These are phyloP conservation scores for Panagrolaimus sp. DNA, from an alignment of 1,140 invertebrate genomes.

Conservation along the genomic window DNA sequence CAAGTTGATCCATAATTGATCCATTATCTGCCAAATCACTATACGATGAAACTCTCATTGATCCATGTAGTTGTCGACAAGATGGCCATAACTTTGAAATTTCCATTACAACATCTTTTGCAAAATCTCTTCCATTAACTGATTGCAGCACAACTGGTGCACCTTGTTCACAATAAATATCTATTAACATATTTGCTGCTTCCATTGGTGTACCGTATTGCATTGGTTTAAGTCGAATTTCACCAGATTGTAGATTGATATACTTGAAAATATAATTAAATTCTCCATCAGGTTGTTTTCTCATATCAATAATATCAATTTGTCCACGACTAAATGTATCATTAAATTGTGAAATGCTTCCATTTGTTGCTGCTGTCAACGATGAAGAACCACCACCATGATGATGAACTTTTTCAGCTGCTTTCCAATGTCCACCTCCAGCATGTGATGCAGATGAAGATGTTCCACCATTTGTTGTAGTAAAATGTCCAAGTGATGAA, in stretches of 20 bases:
- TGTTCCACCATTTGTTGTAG: neutral
- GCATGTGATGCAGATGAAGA: neutral
- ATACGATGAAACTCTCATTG: neutral
- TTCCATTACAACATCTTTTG: conserved; percentile 15
- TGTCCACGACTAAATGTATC: conserved; percentile 26
- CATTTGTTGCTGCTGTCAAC: neutral
- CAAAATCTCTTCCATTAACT: conserved; percentile 16
- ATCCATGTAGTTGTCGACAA: conserved; percentile 19
- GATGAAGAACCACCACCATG: too few species aligned
- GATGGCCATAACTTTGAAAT: conserved; percentile 15
- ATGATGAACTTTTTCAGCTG: neutral
- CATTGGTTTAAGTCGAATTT: conserved; percentile 16
- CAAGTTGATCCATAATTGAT: neutral
- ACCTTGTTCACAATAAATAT: conserved; percentile 25
- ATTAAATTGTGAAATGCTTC: too few species aligned
- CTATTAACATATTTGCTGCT: conserved; percentile 15
- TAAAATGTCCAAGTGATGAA: neutral
- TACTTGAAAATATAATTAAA: conserved; percentile 16
- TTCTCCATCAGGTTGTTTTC: conserved; percentile 11
- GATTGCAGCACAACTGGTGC: conserved; percentile 16
- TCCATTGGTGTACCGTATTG: conserved; percentile 11
- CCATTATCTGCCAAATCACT: neutral
- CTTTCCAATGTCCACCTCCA: neutral
- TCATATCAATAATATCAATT: conserved; percentile 22
- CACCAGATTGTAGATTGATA: conserved; percentile 11